These are phyloP conservation scores for Lampris incognitus DNA, from an alignment of 2,113 vertebrate species.

Conservation along the genomic window DNA sequence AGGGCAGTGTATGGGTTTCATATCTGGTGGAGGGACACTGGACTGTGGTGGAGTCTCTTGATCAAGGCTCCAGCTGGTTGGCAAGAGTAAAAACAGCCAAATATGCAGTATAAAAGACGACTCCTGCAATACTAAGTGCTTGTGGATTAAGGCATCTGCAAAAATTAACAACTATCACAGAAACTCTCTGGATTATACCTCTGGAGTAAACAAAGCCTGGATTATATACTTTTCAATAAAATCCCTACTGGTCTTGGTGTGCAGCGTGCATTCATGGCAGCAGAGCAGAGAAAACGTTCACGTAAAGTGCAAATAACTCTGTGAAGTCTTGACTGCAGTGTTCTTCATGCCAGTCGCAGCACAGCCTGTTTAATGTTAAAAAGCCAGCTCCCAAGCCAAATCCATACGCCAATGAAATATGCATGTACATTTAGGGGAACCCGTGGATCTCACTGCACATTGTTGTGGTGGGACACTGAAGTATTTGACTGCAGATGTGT, in stretches of 20 bases:
- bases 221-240: constrained; percentile 58
- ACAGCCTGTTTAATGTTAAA: constrained; percentile 25
- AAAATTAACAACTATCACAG: constrained; percentile 71
- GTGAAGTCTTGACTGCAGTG: constrained; percentile 29
- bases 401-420: constrained; percentile 40
- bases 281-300: constrained; percentile 35
- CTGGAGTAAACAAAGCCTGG: constrained; percentile 36
- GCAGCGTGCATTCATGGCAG: constrained; percentile 34
- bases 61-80: constrained; percentile 80
- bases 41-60: constrained; percentile 71
- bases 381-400: constrained; percentile 23
- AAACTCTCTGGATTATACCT: constrained; percentile 56
- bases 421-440: constrained; percentile 26
- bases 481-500: constrained; percentile 36
- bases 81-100: constrained; percentile 70
- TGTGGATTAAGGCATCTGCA: constrained; percentile 77
- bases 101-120: constrained; percentile 72
- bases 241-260: constrained; percentile 28
- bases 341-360: constrained; percentile 29
- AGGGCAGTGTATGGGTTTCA: constrained; percentile 51
- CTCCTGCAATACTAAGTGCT: constrained; percentile 66
- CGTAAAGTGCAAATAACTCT: constrained; percentile 22
- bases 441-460: constrained; percentile 36
- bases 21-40: constrained; percentile 63
- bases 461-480: constrained; percentile 20